Conservation (phyloP, 1,140 invertebrate genomes). For the Pemphigus obesinymphae region DNA sequence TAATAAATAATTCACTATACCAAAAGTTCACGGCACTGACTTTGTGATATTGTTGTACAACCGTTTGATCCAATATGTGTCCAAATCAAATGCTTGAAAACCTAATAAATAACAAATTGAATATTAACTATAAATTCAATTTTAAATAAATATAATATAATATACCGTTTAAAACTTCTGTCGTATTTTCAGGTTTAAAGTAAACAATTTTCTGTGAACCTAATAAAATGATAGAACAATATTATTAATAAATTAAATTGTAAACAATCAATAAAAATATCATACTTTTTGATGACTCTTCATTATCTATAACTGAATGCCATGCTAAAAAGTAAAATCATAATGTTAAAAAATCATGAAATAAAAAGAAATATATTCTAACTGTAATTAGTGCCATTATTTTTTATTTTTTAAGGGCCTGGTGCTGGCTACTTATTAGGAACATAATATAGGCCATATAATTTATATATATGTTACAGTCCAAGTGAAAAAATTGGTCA, state of each 20-base stretch:
- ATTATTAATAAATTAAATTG: neutral
- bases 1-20: constrained; percentile 3
- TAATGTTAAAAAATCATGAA: neutral
- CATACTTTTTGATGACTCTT: constrained; percentile 33
- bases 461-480: too few relatives aligned
- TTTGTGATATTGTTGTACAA: constrained; percentile 34
- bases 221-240: neutral
- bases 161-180: constrained; percentile 22
- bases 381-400: too few relatives aligned
- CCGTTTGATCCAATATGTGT: constrained; percentile 35
- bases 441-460: too few relatives aligned
- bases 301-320: constrained; percentile 29
- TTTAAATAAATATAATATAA: neutral
- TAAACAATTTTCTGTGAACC: constrained; percentile 35
- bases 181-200: constrained; percentile 24
- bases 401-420: too few relatives aligned
- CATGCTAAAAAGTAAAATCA: constrained; percentile 14
- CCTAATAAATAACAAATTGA: neutral
- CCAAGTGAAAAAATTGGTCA: too few relatives aligned
- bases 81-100: constrained; percentile 39
- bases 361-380: too few relatives aligned
- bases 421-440: too few relatives aligned
- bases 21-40: constrained; percentile 12
- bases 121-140: neutral
- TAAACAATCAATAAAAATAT: neutral